Base-by-base conservation (phyloP, 2,797 vertebrate genomes). In the Melanogrammus aeglefinus region DNA sequence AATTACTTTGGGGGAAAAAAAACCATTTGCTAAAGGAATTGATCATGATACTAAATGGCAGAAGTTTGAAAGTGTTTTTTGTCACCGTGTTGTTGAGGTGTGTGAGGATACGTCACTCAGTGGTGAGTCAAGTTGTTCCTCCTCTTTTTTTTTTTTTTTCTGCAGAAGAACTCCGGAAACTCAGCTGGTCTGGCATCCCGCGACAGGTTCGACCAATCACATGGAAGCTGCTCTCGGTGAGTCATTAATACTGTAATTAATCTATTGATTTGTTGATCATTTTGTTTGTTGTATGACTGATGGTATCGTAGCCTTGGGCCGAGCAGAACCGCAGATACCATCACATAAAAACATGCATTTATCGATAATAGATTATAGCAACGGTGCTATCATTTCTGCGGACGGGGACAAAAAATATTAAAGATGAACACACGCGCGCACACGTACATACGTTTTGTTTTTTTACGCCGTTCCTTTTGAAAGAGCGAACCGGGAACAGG, bases 101-200 rank as follows among this genome's bases (percentile, higher is more conserved):
- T 47, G 3, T 47, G 44, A 47, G 12, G 44, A 14, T 16, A 18
- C 8, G 16, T 57, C 47, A 57, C 47, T 18, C 47, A 21, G 47
- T 6, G 0, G 3, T 57, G 18, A 18, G 16, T 21, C 21, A 57
- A 21, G 31, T 27, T n/a, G 21, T 73, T 38, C 24, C 24, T 12
- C n/a, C 21, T n/a, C n/a, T 12, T 13, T 51, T 70, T 82, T 72
- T 85, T 12, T 13, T 51, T 70, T 82, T 72, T 85, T 81, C 80
- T 74, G 74, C 89, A 99, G 98, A 98, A 16, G 96, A 98, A 79
- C 90, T 98, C 33, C 93, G 97, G 83, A 99, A 95, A 90, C 87
- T 98, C 87, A 99, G 97, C 91, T 99, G 97, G 97, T 99, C 97
- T 2, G 97, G 97, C 90, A 96, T 98, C 91, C 97, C 97, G 0